Evolutionary conservation across 2,888 invertebrate species (phyloP).

Genomic region (Tenthredo distinguenda): DNA sequence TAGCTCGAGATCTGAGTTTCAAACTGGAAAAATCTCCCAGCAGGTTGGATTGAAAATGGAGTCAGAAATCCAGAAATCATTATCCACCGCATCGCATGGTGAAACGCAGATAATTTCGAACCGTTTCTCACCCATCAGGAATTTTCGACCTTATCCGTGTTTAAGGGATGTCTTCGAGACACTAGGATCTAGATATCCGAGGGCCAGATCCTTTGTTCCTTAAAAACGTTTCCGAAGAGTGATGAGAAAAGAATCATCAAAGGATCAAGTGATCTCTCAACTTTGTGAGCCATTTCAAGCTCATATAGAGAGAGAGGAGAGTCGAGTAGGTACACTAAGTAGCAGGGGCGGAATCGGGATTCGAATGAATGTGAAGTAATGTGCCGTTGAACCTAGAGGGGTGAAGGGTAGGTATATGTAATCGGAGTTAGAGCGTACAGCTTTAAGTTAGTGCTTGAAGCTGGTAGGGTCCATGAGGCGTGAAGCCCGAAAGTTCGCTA

Average conservation of each 20-base stretch:
- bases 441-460: slow-evolving; percentile 69
- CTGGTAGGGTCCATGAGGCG: slow-evolving; percentile 70
- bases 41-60: too few species aligned
- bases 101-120: too few species aligned
- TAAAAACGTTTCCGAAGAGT: background rate
- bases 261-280: background rate
- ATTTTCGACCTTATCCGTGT: too few species aligned
- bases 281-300: background rate
- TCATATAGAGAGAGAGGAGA: background rate
- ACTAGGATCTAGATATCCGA: too few species aligned
- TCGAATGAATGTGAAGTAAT: slow-evolving; percentile 37
- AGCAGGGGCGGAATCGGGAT: background rate
- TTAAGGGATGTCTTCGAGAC: background rate
- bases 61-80: too few species aligned
- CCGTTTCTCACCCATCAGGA: too few species aligned
- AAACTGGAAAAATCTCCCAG: too few species aligned
- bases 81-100: too few species aligned
- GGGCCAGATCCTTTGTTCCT: background rate
- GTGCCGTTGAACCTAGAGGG: background rate
- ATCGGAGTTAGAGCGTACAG: slow-evolving; percentile 39
- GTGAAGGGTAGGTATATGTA: slow-evolving; percentile 14
- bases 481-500: slow-evolving; percentile 71
- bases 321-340: background rate
- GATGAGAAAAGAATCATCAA: background rate
- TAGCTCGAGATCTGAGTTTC: too few species aligned